A percentile compares a stretch with the other conserved stretches of the same genome.
Conservation (phyloP, 2,797 vertebrate genomes). For the Ataeniobius toweri region DNA sequence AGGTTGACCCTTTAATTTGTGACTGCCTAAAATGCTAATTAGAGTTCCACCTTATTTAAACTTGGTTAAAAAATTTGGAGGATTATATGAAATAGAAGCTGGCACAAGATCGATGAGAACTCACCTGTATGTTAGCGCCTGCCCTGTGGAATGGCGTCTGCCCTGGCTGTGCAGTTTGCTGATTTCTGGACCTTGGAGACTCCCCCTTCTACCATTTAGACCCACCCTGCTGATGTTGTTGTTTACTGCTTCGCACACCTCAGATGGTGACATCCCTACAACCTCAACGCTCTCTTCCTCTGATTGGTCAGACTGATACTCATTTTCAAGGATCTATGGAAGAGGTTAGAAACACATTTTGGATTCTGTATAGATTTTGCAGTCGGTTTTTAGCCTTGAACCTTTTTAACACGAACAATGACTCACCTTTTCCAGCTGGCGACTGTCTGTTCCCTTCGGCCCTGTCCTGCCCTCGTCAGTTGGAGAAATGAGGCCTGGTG, state of each 20-base stretch:
- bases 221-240: slow-evolving; percentile 45
- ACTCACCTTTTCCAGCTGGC: slow-evolving; percentile 79
- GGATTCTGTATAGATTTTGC: background rate
- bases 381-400: background rate
- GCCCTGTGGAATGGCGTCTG: slow-evolving; percentile 73
- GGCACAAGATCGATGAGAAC: background rate
- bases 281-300: slow-evolving; percentile 53
- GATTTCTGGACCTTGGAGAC: slow-evolving; percentile 69
- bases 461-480: slow-evolving; percentile 69
- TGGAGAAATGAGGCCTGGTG: slow-evolving; percentile 77
- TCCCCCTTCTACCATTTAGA: slow-evolving; percentile 65
- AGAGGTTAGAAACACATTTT: slow-evolving; percentile 1
- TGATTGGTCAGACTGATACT: slow-evolving; percentile 72
- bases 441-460: slow-evolving; percentile 71
- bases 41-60: background rate
- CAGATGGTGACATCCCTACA: slow-evolving; percentile 41
- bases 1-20: background rate
- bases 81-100: background rate
- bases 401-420: background rate
- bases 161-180: slow-evolving; percentile 63
- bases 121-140: slow-evolving; percentile 70
- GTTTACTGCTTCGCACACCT: slow-evolving; percentile 57
- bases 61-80: background rate
- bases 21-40: background rate
- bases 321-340: slow-evolving; percentile 79